Base-by-base conservation (phyloP, 1,140 invertebrate genomes). In the Drosophila virilis region DNA sequence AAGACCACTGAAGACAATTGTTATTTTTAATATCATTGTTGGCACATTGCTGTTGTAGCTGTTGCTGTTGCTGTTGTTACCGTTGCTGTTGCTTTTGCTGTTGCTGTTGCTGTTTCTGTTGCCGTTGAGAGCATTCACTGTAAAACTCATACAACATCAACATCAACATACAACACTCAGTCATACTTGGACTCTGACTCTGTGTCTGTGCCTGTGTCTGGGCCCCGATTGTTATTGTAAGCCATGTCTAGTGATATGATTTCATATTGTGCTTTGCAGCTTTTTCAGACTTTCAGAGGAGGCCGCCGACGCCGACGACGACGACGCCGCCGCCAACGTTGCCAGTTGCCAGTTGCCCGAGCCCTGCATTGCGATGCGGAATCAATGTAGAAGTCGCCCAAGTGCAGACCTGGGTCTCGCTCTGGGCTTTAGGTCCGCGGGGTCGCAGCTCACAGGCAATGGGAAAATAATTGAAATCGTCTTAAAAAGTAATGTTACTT, bases 11-110 rank as follows among this genome's bases (percentile, higher is more conserved):
- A 88, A 88, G 84, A 89, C 84, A 88, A 88, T 88, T 88, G 84
- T 88, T 88, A 88, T 88, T 88, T 88, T 88, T 88, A 88, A 88
- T 88, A 88, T 88, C 84, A 88, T 88, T 88, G 79, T 88, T 88
- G 75, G 72, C 69, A 72, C 69, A 72, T 72, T 72, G 69, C 69
- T 72, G 59, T 65, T 69, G 48, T 60, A 58, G 51, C 52, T 46
- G 59, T 45, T 50, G 22, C 33, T 57, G 51, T 40, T 62, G 40
- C 35, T 43, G 42, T 54, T 54, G 37, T 38, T 28, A 37, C 61
- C 46, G 43, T 13, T 61, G 32, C 15, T 37, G 48, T 55, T 57
- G 45, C 33, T 28, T 37, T 69, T 54, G 43, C n/a, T 58, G n/a
- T 13, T 61, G 46, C 15, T 54, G 48, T 55, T 57, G 43, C 32